A percentile compares a stretch with the other conserved stretches of the same genome.
These are phyloP conservation scores for Azemiops feae DNA, from an alignment of 2,113 vertebrate species.

Conservation along the genomic window DNA sequence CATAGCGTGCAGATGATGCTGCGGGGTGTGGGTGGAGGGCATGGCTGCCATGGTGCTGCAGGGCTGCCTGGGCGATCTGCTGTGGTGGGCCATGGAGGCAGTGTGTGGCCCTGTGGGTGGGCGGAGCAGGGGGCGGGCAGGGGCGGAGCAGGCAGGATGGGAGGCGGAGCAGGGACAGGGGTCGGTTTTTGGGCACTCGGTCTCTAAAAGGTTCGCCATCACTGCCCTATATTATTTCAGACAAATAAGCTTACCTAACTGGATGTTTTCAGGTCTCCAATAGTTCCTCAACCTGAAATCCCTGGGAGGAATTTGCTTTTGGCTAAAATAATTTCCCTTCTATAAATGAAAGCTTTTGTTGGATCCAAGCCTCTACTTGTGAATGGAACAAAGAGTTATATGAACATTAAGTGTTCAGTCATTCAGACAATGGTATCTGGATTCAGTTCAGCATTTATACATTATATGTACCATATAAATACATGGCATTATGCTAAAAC, in stretches of 20 bases:
- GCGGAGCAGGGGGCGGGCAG: too few species aligned
- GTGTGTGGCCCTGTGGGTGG: too few species aligned
- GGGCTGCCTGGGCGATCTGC: too few species aligned
- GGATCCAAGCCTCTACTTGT: not conserved
- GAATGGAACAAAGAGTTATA: not conserved
- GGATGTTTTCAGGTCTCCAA: not conserved
- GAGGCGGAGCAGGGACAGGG: too few species aligned
- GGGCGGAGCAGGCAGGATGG: too few species aligned
- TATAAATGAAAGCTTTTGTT: not conserved
- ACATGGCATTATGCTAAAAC: not conserved
- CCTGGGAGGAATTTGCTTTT: not conserved
- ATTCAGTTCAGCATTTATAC: not conserved
- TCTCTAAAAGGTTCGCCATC: too few species aligned
- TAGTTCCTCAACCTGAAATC: not conserved
- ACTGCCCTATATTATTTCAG: too few species aligned
- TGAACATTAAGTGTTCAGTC: not conserved
- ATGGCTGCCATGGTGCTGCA: too few species aligned
- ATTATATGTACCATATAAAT: not conserved
- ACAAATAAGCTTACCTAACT: not conserved
- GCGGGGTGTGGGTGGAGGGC: too few species aligned
- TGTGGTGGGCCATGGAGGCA: too few species aligned
- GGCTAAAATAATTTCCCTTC: not conserved
- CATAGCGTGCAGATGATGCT: too few species aligned
- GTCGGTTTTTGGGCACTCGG: too few species aligned
- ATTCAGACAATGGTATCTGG: not conserved